Evolutionary conservation across 2,797 vertebrate species (phyloP).

Genomic region (Pseudotriccus pelzelni): DNA sequence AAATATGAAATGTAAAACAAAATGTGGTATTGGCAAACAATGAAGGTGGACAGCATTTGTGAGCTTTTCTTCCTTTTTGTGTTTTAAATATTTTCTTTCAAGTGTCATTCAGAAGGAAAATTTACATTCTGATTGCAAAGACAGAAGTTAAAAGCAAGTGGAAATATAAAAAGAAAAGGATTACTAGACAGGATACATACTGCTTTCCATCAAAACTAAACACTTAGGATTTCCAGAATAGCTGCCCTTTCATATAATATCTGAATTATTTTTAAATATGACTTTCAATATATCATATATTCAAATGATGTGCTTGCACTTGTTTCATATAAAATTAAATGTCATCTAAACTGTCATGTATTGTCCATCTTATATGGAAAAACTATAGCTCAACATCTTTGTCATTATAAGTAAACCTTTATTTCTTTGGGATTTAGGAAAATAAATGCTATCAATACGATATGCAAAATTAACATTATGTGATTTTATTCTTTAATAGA

Average conservation of each 20-base stretch:
- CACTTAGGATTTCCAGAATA: background rate
- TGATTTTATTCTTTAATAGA: background rate
- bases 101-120: background rate
- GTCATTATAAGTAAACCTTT: background rate
- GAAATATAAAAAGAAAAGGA: background rate
- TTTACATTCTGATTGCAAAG: background rate
- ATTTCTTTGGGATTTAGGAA: background rate
- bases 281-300: background rate
- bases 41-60: background rate
- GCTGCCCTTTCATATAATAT: background rate
- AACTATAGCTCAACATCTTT: background rate
- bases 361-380: background rate
- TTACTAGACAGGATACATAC: background rate
- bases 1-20: slow-evolving; percentile 40
- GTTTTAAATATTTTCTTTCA: background rate
- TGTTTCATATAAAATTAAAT: background rate
- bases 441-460: background rate
- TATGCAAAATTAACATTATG: background rate
- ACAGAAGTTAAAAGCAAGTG: background rate
- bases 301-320: background rate
- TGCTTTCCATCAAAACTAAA: background rate
- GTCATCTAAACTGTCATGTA: background rate
- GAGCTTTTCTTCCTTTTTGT: background rate
- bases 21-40: background rate
- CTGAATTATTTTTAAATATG: background rate